Percentiles rank a stretch among this genome's conserved stretches.
These are phyloP conservation scores for Nemurella pictetii DNA, from an alignment of 2,888 invertebrate species.

Conservation along the genomic window DNA sequence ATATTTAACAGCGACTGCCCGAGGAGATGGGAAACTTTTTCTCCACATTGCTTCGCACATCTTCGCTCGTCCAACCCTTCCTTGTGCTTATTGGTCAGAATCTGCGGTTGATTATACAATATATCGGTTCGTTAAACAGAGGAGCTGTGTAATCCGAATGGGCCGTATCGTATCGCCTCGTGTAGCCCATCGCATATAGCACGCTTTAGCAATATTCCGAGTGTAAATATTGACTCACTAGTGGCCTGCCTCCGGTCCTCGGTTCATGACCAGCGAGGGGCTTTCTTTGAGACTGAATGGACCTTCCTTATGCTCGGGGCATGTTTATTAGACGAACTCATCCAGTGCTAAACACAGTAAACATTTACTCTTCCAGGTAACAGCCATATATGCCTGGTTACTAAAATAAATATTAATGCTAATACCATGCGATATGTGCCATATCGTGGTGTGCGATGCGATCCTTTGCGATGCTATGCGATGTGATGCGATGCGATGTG, in stretches of 20 bases:
- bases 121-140: slow-evolving; percentile 24
- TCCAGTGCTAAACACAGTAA: background rate
- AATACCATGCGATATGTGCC: background rate
- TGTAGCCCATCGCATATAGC: background rate
- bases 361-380: background rate
- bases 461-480: background rate
- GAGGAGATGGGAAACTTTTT: background rate
- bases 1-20: slow-evolving; percentile 3
- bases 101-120: slow-evolving; percentile 30
- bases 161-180: background rate
- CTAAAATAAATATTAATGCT: background rate
- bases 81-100: slow-evolving; percentile 12
- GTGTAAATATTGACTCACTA: slow-evolving; percentile 25
- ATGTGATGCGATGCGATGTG: background rate
- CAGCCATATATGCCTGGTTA: background rate
- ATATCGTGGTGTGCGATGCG: background rate
- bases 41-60: background rate
- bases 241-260: slow-evolving; percentile 25
- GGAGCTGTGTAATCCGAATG: slow-evolving; percentile 4
- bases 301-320: slow-evolving; percentile 10
- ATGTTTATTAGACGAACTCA: background rate
- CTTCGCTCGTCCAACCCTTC: slow-evolving; percentile 17
- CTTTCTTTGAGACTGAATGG: background rate
- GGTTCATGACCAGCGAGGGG: slow-evolving; percentile 10
- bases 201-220: slow-evolving; percentile 2